Evolutionary conservation across 2,888 invertebrate species (phyloP), one percentile per base, ranked within the genome.

Genomic region (Dicycla oo): DNA sequence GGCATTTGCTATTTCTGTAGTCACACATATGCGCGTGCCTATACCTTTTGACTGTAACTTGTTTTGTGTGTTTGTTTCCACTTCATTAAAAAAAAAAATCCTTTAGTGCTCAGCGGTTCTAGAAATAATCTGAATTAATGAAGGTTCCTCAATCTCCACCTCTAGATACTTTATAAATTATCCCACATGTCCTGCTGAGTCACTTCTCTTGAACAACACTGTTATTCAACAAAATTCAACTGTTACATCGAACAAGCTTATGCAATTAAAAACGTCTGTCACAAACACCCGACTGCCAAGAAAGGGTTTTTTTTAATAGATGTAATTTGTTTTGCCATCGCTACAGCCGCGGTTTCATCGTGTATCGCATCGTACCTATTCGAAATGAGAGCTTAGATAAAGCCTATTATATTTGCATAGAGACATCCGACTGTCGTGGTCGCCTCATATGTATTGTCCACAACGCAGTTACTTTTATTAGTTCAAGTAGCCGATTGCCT

Each of bases 341-440:
- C 81, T 91, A 89, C 77, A 30, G 34, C n/a, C 74, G 81, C 78
- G 86, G 82, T 81, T 78, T 75, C 71, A 57, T 56, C 82, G 69
- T 73, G 78, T 77, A 79, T 77, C 73, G 75, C 73, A 69, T 70
- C 76, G 66, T 86, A 86, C 86, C 86, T 86, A 86, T 81, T 77
- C 65, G 77, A 81, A 80, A 83, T 75, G 70, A 84, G 79, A 81
- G 78, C 83, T 83, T 79, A 90, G 93, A 94, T 93, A 93, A 91
- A 89, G 91, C 89, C 92, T 91, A 93, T 94, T 87, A 93, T 92
- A 95, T 95, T 95, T 92, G 93, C 94, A 95, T 94, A 93, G 87
- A 93, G 90, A 93, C 84, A 86, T 90, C 78, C 84, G 72, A 80
- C 85, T 81, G 86, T 83, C 86, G 82, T 79, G 88, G 87, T 83